These are phyloP conservation scores for Trachelus iudaicus DNA, from an alignment of 2,888 invertebrate species.

Conservation along the genomic window DNA sequence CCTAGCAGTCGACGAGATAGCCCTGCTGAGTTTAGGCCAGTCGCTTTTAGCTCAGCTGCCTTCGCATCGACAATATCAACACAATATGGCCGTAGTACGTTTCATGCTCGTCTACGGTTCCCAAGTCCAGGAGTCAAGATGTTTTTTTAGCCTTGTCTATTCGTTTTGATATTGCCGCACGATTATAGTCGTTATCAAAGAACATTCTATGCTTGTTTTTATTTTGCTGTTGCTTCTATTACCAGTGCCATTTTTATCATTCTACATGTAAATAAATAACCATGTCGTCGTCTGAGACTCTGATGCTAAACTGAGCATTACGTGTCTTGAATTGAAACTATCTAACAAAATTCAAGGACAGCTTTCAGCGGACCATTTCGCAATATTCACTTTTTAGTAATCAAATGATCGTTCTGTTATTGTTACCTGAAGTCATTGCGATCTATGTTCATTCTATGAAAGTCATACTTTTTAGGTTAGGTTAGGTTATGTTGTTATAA, in stretches of 20 bases:
- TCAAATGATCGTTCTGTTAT: not conserved
- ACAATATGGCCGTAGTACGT: constrained; percentile 18
- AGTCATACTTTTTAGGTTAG: not conserved
- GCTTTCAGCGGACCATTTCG: not conserved
- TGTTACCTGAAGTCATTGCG: not conserved
- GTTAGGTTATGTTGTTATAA: not conserved
- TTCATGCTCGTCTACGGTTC: not conserved
- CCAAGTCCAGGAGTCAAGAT: not conserved
- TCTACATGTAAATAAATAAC: not conserved
- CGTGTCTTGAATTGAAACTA: not conserved
- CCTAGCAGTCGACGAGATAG: constrained; percentile 49
- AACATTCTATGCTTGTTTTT: not conserved
- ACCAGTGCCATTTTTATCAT: not conserved
- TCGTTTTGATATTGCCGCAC: too few relatives aligned
- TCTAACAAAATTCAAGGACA: not conserved
- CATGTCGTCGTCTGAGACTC: not conserved
- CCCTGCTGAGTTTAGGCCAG: constrained; percentile 32
- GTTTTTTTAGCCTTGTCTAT: not conserved
- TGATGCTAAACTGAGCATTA: not conserved
- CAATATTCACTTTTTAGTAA: constrained; percentile 9
- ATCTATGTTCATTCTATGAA: not conserved
- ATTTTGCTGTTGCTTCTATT: not conserved
- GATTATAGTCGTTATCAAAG: not conserved
- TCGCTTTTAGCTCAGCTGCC: constrained; percentile 20
- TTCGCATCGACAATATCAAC: constrained; percentile 16